Base-by-base conservation (phyloP, 1,140 invertebrate genomes). In the Eufriesea mexicana region DNA sequence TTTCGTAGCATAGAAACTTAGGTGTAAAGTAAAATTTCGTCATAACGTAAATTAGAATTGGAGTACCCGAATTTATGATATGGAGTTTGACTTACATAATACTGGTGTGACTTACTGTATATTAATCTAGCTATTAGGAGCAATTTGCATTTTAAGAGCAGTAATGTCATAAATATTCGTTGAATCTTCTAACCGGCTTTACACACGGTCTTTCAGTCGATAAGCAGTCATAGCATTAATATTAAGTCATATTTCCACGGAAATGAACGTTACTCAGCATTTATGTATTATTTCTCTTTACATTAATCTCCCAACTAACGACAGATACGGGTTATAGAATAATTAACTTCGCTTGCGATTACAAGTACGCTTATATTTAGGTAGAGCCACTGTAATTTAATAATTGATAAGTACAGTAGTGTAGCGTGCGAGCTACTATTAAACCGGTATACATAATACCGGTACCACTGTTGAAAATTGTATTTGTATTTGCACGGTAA, bases 371-470 rank as follows among this genome's bases (percentile, higher is more conserved):
- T 62, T 35, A 62, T 7, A 62, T 28, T 28, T 35, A 62, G 28
- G 35, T 42, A 23, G 35, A 42, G 62, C 16, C 42, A 10, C 62
- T 42, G 62, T 64, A 35, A 64, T 64, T 64, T 64, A 64, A 64
- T 64, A 64, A 64, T 64, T 42, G 35, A 64, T 64, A 64, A 64
- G 35, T 42, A 64, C 35, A 42, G 18, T 64, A 64, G 35, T 64
- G 35, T 42, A 28, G 61, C 61, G 61, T 62, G 61, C 61, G 28
- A 62, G 25, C 62, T 23, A 9, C 8, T 64, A 42, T 64, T 64
- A 35, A 20, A 64, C 18, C 18, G n/a, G n/a, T 16, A 20, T 64
- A 28, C 16, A 64, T 64, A 64, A 35, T 28, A 25, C 61, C 4
- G 28, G 25, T 28, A 35, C 28, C 28, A 62, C 16, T 62, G 61